phyloP scores from a whole-genome alignment of 2,888 invertebrate species.

The Xylota sylvarum region DNA sequence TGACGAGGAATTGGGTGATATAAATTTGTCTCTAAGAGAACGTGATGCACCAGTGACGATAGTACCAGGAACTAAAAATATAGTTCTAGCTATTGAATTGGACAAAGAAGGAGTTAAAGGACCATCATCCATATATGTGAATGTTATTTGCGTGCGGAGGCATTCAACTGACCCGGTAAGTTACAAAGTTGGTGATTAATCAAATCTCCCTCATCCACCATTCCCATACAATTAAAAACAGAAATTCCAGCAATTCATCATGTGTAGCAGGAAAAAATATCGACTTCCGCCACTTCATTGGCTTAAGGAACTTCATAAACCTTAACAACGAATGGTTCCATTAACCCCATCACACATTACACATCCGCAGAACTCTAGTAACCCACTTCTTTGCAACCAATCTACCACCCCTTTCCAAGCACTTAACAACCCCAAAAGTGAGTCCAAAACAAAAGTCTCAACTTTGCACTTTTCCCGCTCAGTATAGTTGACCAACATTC shows the following conservation, averaged over 20 bases:
- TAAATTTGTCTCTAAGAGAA: slow-evolving; percentile 91
- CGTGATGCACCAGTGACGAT: slow-evolving; percentile 92
- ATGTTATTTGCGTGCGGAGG: slow-evolving; percentile 93
- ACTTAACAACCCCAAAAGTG: slow-evolving; percentile 19
- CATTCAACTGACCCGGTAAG: slow-evolving; percentile 92
- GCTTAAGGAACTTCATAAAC: slow-evolving; percentile 38
- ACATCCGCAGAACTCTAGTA: slow-evolving; percentile 48
- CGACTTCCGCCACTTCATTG: not conserved
- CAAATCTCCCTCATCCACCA: not conserved
- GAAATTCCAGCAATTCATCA: slow-evolving; percentile 27
- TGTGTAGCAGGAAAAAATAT: not conserved
- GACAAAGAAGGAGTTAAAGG: slow-evolving; percentile 94
- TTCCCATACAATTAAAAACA: not conserved
- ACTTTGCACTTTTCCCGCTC: slow-evolving; percentile 14
- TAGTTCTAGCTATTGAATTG: slow-evolving; percentile 90
- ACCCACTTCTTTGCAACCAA: slow-evolving; percentile 29
- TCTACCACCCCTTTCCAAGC: not conserved
- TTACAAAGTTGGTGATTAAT: slow-evolving; percentile 27
- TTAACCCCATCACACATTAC: slow-evolving; percentile 45
- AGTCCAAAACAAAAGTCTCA: slow-evolving; percentile 29
- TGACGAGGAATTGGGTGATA: slow-evolving; percentile 89
- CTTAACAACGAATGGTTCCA: slow-evolving; percentile 44
- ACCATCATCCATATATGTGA: slow-evolving; percentile 93
- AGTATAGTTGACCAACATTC: slow-evolving; percentile 39
- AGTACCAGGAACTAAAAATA: slow-evolving; percentile 91